These are phyloP conservation scores for Rhagoletis pomonella DNA, from an alignment of 1,140 invertebrate species.

Conservation along the genomic window DNA sequence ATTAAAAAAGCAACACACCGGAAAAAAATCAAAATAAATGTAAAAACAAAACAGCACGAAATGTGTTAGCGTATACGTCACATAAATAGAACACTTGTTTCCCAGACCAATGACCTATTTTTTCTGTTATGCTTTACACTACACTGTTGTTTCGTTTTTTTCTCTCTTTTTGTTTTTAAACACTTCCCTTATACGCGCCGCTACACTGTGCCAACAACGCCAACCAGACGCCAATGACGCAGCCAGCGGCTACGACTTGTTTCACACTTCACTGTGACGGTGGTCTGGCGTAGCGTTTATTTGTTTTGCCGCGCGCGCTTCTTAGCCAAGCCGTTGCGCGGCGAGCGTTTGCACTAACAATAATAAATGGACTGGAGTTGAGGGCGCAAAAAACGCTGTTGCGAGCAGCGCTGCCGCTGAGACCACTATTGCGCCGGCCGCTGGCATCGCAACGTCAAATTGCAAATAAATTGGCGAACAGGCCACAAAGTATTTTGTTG, in stretches of 20 bases:
- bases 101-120: constrained; percentile 28
- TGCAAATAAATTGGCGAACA: background rate
- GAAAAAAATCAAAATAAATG: background rate
- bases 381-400: background rate
- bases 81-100: constrained; percentile 20
- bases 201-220: constrained; percentile 21
- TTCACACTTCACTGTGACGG: background rate
- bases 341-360: background rate
- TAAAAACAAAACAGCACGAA: background rate
- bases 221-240: background rate
- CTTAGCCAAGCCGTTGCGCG: no score
- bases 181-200: constrained; percentile 19
- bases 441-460: background rate
- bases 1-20: background rate
- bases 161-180: constrained; percentile 21
- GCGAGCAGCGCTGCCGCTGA: background rate
- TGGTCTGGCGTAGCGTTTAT: constrained; percentile 1
- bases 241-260: background rate
- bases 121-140: constrained; percentile 36
- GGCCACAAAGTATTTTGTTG: background rate
- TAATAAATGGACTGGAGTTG: background rate
- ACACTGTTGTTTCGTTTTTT: no score
- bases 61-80: constrained; percentile 1
- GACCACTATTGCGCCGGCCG: background rate
- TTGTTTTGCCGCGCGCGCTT: background rate